Evolutionary conservation across 2,888 invertebrate species (phyloP).

Genomic region (Cryptus armator): DNA sequence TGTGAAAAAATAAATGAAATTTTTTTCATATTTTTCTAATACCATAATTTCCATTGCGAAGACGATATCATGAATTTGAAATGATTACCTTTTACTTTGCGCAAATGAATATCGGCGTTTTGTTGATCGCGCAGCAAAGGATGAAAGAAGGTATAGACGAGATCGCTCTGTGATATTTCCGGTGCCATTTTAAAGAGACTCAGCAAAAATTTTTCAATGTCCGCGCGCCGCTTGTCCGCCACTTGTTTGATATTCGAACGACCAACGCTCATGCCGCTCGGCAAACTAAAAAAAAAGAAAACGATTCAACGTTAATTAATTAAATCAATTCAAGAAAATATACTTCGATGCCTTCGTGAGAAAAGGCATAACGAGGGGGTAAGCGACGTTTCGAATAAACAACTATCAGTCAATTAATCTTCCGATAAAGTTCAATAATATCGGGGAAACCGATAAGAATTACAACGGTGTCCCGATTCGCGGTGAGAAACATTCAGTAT

Average conservation of each 20-base stretch:
- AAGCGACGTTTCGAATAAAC: conserved; percentile 15
- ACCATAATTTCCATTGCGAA: too few species aligned
- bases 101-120: conserved; percentile 92
- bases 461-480: conserved; percentile 1
- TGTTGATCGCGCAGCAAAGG: conserved; percentile 97
- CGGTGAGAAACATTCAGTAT: conserved; percentile 19
- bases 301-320: neutral
- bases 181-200: conserved; percentile 95
- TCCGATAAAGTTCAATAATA: conserved; percentile 63
- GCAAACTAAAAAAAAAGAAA: conserved; percentile 86
- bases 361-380: neutral
- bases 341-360: neutral
- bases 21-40: neutral
- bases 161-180: conserved; percentile 97
- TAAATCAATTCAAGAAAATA: conserved; percentile 35
- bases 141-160: conserved; percentile 99
- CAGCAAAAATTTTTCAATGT: conserved; percentile 95
- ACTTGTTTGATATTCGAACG: conserved; percentile 98
- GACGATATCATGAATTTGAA: neutral
- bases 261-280: conserved; percentile 93
- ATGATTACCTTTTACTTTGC: conserved; percentile 90
- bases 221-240: conserved; percentile 95
- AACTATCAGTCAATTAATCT: conserved; percentile 64
- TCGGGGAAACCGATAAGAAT: conserved; percentile 44
- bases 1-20: conserved; percentile 58